Conservation (phyloP, 2,888 invertebrate species). For the Nephrotoma guestfalica region DNA sequence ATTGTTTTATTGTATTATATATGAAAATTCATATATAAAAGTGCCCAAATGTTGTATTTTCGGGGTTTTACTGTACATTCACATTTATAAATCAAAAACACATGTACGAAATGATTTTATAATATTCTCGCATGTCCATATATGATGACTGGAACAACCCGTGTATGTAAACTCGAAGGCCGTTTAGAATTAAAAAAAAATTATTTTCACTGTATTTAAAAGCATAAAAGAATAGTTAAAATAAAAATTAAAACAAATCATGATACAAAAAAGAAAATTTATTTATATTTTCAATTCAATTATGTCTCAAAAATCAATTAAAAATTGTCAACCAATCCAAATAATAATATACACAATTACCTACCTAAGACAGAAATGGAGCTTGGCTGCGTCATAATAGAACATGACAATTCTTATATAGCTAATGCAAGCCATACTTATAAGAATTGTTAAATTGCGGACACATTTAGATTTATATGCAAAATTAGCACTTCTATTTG, state of each 20-base stretch:
- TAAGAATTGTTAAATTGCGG: background rate
- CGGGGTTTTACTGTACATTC: background rate
- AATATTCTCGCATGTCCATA: background rate
- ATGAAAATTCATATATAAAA: too few species aligned
- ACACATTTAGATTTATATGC: background rate
- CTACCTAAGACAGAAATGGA: background rate
- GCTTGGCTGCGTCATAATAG: background rate
- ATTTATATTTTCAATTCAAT: background rate
- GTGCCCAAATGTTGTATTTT: too few species aligned
- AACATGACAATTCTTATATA: background rate
- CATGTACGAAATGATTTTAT: background rate
- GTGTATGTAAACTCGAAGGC: background rate
- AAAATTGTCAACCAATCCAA: background rate
- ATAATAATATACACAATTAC: background rate
- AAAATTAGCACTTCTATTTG: background rate
- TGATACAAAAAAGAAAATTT: background rate
- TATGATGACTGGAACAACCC: background rate
- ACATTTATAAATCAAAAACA: background rate
- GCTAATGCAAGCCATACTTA: background rate
- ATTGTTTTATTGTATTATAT: too few species aligned
- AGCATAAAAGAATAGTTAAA: background rate
- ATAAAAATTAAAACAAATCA: background rate
- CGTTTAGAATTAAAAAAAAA: background rate
- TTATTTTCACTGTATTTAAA: background rate
- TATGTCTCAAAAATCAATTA: background rate